Conservation (phyloP, 1,140 invertebrate species). For the Camponotus pennsylvanicus region DNA sequence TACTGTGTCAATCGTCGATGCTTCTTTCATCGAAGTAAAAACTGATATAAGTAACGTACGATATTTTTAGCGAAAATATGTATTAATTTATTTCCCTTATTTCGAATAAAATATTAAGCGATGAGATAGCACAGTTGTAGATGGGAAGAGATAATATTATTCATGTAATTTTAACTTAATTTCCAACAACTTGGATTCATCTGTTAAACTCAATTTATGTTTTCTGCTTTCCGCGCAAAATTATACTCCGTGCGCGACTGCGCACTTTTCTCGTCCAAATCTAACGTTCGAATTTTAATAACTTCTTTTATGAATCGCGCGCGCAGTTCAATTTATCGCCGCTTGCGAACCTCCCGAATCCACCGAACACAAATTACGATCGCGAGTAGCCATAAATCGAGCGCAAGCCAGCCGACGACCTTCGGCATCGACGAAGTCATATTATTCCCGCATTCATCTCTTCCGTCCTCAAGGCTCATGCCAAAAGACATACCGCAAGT, state of each 20-base stretch:
- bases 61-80: conserved; percentile 7
- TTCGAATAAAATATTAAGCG: conserved; percentile 14
- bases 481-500: conserved; percentile 48
- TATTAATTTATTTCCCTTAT: conserved; percentile 27
- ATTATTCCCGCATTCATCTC: conserved; percentile 47
- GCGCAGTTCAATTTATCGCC: conserved; percentile 16
- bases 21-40: not conserved
- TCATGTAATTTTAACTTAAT: conserved; percentile 49
- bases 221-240: conserved; percentile 26
- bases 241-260: conserved; percentile 5
- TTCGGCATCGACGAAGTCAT: conserved; percentile 49
- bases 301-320: not conserved
- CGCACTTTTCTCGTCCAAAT: conserved; percentile 8
- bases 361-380: conserved; percentile 18
- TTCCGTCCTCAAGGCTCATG: conserved; percentile 27
- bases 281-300: conserved; percentile 23
- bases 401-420: not conserved
- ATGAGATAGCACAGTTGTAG: not conserved
- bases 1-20: not conserved
- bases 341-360: not conserved
- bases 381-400: conserved; percentile 40
- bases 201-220: conserved; percentile 47
- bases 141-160: conserved; percentile 36
- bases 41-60: not conserved
- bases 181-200: conserved; percentile 40